Base-by-base conservation (phyloP, 2,888 invertebrate species). In the Stenodera caucasica region DNA sequence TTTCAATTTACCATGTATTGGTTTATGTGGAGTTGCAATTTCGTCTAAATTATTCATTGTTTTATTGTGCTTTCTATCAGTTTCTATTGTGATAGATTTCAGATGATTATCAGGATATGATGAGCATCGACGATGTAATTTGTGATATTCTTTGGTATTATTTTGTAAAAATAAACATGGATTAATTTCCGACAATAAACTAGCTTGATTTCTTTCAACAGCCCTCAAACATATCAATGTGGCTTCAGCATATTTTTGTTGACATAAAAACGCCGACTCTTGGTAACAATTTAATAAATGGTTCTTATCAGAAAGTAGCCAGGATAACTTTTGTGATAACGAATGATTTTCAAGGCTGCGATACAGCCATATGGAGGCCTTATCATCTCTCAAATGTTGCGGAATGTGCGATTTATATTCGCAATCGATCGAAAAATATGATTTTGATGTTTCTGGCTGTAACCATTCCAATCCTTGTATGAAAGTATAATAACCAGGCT, bases 181-280 rank as follows among this genome's bases (percentile, higher is more conserved):
- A 74, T 87, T 84, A 55, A 89, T 85, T 77, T 88, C 88, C 9
- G 85, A 84, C 33, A 89, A 79, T 50, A 88, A 74, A 59, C 83
- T 83, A 23, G 84, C 83, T 70, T 87, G 86, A 74, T 86, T 86
- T 53, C 85, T 80, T 77, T 89, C 88, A 0, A 88, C 83, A 21
- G 88, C 87, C 68, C 84, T 82, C 49, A 89, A 78, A 70, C 88
- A 88, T 35, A 87, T 84, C 40, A 88, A 79, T 2, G 86, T 80
- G 2, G 87, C 85, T 70, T 86, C 86, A 12, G 85, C 82, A 74
- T 86, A 85, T 59, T 81, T 80, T 66, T 84, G 82, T 72, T 86
- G 85, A 51, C 85, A 82, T 58, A 89, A 75, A 76, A 85, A 88
- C 15, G 88, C 86, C 73, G 82, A 80, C 53, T 82, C 75, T 63